phyloP scores from a whole-genome alignment of 1,140 invertebrate species.

The Platyscapa corneri region DNA sequence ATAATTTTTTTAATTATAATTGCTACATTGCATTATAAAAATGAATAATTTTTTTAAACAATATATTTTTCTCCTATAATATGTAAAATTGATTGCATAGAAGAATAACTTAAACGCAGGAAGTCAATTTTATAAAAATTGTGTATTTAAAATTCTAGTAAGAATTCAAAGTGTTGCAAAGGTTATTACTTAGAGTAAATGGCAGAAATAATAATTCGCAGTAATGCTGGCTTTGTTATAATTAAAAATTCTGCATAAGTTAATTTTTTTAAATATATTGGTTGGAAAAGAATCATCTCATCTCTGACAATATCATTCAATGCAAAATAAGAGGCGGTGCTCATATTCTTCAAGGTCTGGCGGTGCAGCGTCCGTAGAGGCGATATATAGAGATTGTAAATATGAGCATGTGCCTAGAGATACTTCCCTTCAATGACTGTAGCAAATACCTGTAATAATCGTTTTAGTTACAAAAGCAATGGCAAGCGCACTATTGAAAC shows the following conservation, averaged over 20 bases:
- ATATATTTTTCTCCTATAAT: too few relatives aligned
- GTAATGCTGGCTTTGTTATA: not conserved
- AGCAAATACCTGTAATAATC: not conserved
- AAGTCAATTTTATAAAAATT: too few relatives aligned
- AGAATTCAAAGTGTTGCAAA: not conserved
- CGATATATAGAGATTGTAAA: not conserved
- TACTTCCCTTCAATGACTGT: not conserved
- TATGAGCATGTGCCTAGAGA: not conserved
- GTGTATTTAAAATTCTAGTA: too few relatives aligned
- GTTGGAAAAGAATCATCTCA: not conserved
- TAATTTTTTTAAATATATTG: not conserved
- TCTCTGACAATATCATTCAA: not conserved
- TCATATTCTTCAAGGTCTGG: not conserved
- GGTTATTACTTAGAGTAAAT: not conserved
- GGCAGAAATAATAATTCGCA: too few relatives aligned
- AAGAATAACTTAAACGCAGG: too few relatives aligned
- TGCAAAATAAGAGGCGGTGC: not conserved
- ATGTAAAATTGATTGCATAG: too few relatives aligned
- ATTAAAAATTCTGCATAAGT: not conserved
- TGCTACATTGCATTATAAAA: too few relatives aligned
- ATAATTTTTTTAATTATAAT: too few relatives aligned
- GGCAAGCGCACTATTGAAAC: not conserved
- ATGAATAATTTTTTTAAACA: too few relatives aligned
- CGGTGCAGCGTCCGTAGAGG: not conserved
- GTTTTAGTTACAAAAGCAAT: not conserved